Evolutionary conservation across 2,113 vertebrate species (phyloP), one percentile per base, ranked within the genome.

Genomic region (Calidris pygmaea): DNA sequence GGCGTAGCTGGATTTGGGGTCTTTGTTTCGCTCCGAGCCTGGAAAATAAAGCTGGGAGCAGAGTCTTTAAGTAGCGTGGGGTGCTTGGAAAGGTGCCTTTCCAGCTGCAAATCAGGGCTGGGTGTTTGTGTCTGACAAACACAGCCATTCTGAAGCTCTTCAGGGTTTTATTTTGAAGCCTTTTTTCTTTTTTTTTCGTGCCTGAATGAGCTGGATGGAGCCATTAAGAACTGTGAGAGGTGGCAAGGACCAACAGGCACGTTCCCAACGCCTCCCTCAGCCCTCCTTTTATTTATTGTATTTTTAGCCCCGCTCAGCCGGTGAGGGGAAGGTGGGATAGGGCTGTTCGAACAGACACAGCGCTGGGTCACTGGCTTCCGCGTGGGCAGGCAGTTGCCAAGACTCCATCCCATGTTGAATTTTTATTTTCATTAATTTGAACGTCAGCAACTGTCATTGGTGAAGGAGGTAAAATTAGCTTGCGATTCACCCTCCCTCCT

Each of bases 341-440:
- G 37, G 84, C 77, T 59, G 80, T 35, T 89, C 2, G 18, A 53
- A 18, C 93, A 87, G 96, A 47, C 74, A 34, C 87, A 18, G 95
- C 50, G 6, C 95, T 59, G 93, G 97, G 97, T 93, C 96, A 93
- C 90, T 6, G 86, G 70, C 95, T 96, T 94, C 97, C 71, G 90
- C 37, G 97, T 75, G 97, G 97, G 96, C 95, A 73, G 95, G 21
- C 87, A 75, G 93, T 94, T 96, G 93, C 93, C 93, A 89, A 95
- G 95, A 82, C 95, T 95, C 72, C 92, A 95, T 70, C 95, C 80
- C 75, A 19, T 90, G 92, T 34, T 80, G 94, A 62, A 87, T 94
- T 95, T 87, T 95, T 97, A 87, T 92, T 96, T 96, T 97, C 96
- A 95, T 96, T 97, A 96, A 97, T 95, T 94, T 85, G 92, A 85